Percentiles rank a stretch among this genome's conserved stretches.
phyloP scores from a whole-genome alignment of 2,113 vertebrate genomes.

The Mola mola region DNA sequence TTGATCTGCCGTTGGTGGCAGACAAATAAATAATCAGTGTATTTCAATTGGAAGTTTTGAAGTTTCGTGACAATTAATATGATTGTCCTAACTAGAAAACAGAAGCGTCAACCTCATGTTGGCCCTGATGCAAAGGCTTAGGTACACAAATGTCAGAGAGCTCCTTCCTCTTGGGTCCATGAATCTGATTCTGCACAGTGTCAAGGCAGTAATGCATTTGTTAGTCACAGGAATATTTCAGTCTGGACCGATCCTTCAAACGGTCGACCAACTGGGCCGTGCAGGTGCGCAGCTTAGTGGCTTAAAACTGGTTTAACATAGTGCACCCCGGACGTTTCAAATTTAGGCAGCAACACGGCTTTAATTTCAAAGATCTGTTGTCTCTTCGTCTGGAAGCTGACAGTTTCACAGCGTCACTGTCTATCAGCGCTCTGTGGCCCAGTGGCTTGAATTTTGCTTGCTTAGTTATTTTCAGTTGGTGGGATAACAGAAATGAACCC shows the following conservation, averaged over 20 bases:
- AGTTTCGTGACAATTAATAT: no score
- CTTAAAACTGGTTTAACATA: conserved; percentile 19
- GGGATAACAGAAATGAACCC: conserved; percentile 45
- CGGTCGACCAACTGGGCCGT: background rate
- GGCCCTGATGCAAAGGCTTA: no score
- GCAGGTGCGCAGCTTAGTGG: background rate
- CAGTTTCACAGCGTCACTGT: conserved; percentile 49
- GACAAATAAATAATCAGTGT: no score
- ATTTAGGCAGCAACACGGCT: conserved; percentile 39
- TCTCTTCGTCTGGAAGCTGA: conserved; percentile 47
- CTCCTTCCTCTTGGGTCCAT: no score
- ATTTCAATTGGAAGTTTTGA: no score
- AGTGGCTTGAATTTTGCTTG: conserved; percentile 62
- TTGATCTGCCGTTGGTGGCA: no score
- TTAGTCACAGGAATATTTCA: background rate
- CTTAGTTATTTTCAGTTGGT: conserved; percentile 72
- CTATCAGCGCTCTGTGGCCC: conserved; percentile 27
- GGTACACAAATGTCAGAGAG: no score
- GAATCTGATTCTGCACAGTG: no score
- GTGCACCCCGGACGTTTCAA: conserved; percentile 27
- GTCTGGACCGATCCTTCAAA: background rate
- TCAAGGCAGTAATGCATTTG: no score
- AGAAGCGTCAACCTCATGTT: no score
- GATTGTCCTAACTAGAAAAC: no score
- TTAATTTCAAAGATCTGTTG: conserved; percentile 41